A percentile compares a stretch with the other conserved stretches of the same genome.
These are phyloP conservation scores for Heliconius hortense DNA, from an alignment of 2,888 invertebrate genomes.

Conservation along the genomic window DNA sequence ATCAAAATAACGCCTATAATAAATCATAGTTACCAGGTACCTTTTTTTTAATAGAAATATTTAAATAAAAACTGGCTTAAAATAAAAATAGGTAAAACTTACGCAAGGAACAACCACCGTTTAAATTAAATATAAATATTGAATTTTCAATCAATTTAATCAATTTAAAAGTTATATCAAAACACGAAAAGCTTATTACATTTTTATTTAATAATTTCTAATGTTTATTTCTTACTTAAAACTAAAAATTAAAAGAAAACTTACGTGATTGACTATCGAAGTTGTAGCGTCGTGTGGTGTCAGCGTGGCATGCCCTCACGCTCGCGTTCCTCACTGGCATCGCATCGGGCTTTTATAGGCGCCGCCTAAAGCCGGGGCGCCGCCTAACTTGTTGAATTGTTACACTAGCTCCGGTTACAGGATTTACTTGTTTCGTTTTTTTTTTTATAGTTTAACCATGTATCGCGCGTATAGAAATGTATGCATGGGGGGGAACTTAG, in stretches of 20 bases:
- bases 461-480: background rate
- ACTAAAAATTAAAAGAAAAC: constrained; percentile 18
- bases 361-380: constrained; percentile 45
- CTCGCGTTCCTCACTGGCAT: constrained; percentile 39
- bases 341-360: constrained; percentile 45
- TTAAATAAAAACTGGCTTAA: no score
- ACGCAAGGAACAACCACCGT: no score
- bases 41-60: no score
- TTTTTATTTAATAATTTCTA: background rate
- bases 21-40: no score
- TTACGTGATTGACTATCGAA: constrained; percentile 31
- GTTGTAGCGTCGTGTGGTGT: constrained; percentile 16
- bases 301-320: constrained; percentile 41
- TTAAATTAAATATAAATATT: no score
- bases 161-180: no score
- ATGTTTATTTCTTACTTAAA: background rate
- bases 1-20: no score
- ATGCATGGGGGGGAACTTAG: background rate
- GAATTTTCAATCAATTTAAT: no score
- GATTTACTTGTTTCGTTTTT: constrained; percentile 1
- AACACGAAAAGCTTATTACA: no score
- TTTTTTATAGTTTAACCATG: background rate
- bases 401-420: background rate
- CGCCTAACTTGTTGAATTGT: constrained; percentile 40
- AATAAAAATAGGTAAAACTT: no score